Conservation (phyloP, 2,113 vertebrate species). For the Colaptes auratus region DNA sequence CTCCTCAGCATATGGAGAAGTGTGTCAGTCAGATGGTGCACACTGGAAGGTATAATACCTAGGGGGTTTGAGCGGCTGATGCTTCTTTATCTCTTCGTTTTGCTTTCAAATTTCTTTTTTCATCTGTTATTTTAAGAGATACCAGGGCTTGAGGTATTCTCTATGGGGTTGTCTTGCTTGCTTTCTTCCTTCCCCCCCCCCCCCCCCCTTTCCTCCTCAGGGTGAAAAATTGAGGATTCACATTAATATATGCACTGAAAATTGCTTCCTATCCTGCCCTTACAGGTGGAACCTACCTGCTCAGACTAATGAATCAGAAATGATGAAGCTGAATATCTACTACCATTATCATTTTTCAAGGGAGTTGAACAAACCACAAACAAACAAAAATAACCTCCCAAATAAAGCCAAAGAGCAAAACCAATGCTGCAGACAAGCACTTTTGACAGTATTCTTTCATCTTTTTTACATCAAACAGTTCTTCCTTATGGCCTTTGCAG, state of each 20-base stretch:
- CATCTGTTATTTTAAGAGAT: constrained; percentile 70
- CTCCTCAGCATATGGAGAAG: constrained; percentile 76
- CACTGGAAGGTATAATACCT: constrained; percentile 75
- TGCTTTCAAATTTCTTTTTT: constrained; percentile 72
- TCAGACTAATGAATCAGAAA: not conserved
- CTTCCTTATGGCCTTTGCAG: not conserved
- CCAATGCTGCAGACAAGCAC: not conserved
- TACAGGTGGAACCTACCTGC: constrained; percentile 10
- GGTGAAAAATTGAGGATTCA: constrained; percentile 12
- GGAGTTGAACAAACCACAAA: not conserved
- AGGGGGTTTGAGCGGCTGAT: constrained; percentile 63
- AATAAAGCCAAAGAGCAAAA: not conserved
- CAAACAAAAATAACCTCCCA: too few species aligned
- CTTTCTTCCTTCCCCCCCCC: not conserved
- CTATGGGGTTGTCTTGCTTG: not conserved
- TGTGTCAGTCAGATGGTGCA: constrained; percentile 75
- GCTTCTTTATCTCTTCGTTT: constrained; percentile 73
- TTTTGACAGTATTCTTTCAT: not conserved
- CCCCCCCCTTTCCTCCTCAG: not conserved
- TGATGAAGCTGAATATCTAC: not conserved
- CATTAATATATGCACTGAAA: not conserved
- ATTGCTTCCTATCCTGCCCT: not conserved
- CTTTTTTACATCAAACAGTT: not conserved
- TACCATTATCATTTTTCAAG: not conserved
- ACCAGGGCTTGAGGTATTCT: constrained; percentile 53